Base-by-base conservation (phyloP, 2,888 invertebrate species). In the Nebria brevicollis region DNA sequence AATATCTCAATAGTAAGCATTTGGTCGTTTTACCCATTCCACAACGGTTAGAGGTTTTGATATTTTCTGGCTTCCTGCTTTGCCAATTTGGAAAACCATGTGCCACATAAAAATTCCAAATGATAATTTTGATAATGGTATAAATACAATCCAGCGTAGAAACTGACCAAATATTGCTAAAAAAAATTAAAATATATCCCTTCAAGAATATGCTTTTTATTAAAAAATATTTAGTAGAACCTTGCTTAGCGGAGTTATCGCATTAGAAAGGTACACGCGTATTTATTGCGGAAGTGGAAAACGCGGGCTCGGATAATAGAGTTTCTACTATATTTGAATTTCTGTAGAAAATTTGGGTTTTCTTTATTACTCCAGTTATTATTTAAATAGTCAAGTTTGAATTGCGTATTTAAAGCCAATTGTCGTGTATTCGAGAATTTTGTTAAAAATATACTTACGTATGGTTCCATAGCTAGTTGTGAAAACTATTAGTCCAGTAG, bases 51-150 rank as follows among this genome's bases (percentile, higher is more conserved):
- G 85, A 73, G 85, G 86, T 82, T 89, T 89, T 0, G 92, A 89
- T 42, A 89, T 90, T 70, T 91, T 89, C 8, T 89, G 88, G 82
- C 89, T 88, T 65, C 89, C 91, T 0, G 91, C 90, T 73, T 90
- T 89, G 34, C 92, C 86, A 0, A 90, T 85, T 81, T 92, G 91
- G 72, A 92, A 87, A 34, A 90, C 83, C 81, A 91, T 88, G 86
- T 93, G 93, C 0, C 91, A 89, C 80, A 93, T 86, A 85, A 93
- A 93, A 11, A 92, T 89, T 0, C 92, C 92, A 85, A 93, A 93
- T 0, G 91, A 89, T 66, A 93, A 88, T 70, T 92, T 90, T 84
- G 92, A 92, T 0, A 93, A 87, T 0, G 92, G 91, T 65, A 91
- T 90, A 90, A 91, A 92, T 0, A 91, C 90, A 81, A 88, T 90